phyloP scores from a whole-genome alignment of 2,797 vertebrate genomes.

The Serranus cabrilla region DNA sequence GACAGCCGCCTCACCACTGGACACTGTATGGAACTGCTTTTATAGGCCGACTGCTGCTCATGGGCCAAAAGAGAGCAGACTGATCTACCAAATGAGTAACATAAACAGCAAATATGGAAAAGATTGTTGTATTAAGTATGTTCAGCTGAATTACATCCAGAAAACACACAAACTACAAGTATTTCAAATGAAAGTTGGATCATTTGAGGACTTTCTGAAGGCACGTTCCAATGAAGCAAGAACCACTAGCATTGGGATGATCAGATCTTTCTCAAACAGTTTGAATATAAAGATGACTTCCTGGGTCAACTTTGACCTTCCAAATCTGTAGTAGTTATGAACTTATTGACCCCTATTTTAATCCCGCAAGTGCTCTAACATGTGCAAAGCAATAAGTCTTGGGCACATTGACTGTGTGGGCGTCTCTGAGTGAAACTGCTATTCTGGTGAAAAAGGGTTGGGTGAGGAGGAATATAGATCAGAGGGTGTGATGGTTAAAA shows the following conservation, averaged over 20 bases:
- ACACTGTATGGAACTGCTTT: conserved; percentile 59
- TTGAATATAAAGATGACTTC: not conserved
- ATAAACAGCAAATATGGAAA: not conserved
- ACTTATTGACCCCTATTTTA: not conserved
- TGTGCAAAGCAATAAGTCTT: not conserved
- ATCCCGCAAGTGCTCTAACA: not conserved
- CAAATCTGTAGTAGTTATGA: not conserved
- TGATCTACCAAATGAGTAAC: not conserved
- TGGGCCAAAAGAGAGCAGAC: conserved; percentile 22
- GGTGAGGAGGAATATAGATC: not conserved
- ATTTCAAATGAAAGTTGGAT: not conserved
- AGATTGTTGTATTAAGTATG: not conserved
- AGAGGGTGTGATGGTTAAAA: not conserved
- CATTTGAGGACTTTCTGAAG: not conserved
- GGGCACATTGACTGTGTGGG: not conserved
- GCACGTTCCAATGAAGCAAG: too few species aligned
- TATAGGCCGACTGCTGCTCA: conserved; percentile 39
- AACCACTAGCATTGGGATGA: too few species aligned
- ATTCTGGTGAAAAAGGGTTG: not conserved
- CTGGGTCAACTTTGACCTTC: not conserved
- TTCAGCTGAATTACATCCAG: not conserved
- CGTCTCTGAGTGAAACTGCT: not conserved
- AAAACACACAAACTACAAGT: not conserved
- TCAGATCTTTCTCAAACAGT: too few species aligned
- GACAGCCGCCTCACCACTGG: conserved; percentile 61